Conservation (phyloP, 2,113 vertebrate species). For the Myotis yumanensis region DNA sequence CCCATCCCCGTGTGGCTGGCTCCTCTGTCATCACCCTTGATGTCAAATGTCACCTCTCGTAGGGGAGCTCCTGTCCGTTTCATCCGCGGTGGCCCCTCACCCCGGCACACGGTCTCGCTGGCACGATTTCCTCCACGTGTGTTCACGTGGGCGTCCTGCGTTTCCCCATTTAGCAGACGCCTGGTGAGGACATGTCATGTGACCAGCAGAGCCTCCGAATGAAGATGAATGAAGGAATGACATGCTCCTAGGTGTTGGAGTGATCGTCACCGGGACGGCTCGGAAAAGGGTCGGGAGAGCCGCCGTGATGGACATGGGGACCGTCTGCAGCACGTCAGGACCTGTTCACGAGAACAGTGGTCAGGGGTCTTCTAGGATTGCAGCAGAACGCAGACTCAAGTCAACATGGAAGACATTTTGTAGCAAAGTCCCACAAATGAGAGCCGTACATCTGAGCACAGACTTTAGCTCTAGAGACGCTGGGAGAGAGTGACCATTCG, state of each 20-base stretch:
- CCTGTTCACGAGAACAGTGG: not conserved
- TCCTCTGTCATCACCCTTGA: not conserved
- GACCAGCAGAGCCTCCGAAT: not conserved
- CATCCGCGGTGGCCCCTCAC: fast-evolving
- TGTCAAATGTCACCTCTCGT: not conserved
- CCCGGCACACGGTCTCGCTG: fast-evolving
- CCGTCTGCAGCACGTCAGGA: not conserved
- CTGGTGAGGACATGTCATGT: not conserved
- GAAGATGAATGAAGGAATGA: not conserved
- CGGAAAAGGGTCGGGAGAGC: not conserved
- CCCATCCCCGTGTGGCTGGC: not conserved
- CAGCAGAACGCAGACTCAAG: not conserved
- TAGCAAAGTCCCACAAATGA: not conserved
- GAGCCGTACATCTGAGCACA: not conserved
- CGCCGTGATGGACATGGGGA: not conserved
- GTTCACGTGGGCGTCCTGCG: no score
- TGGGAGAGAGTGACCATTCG: not conserved
- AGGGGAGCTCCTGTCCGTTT: not conserved
- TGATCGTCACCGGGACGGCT: not conserved
- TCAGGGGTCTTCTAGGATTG: not conserved
- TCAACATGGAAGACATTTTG: not conserved
- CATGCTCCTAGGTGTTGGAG: not conserved
- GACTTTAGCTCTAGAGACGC: not conserved
- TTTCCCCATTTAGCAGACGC: not conserved
- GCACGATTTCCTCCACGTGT: not conserved